These are phyloP conservation scores for Panopea generosa DNA, from an alignment of 2,888 invertebrate genomes.

Conservation along the genomic window DNA sequence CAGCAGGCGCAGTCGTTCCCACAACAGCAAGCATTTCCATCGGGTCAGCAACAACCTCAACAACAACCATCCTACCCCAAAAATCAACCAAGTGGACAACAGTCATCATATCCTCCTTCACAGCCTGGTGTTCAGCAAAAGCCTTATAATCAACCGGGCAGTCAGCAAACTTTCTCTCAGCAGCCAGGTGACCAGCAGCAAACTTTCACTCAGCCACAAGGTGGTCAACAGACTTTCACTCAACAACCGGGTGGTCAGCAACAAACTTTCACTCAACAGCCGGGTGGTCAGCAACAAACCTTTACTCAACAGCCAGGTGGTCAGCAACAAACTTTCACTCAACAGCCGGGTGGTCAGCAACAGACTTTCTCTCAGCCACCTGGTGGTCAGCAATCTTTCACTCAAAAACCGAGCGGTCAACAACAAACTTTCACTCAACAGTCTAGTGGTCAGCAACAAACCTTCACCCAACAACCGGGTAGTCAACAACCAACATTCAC, in stretches of 20 bases:
- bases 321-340: neutral
- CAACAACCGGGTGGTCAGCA: neutral
- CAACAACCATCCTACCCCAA: neutral
- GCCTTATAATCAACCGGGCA: conserved; percentile 2
- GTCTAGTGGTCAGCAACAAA: no score
- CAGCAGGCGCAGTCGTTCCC: conserved; percentile 31
- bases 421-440: no score
- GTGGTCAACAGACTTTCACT: neutral
- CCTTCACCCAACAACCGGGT: no score
- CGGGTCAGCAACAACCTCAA: neutral
- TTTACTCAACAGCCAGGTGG: neutral
- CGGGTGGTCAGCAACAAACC: neutral
- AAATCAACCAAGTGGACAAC: no score
- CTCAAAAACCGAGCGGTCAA: no score
- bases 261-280: conserved; percentile 42
- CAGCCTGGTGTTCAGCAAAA: conserved; percentile 31
- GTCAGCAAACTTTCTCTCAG: conserved; percentile 18
- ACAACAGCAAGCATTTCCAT: neutral
- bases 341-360: neutral
- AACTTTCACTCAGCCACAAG: conserved; percentile 4
- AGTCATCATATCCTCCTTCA: no score
- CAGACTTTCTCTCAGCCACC: conserved; percentile 38
- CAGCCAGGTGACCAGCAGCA: conserved; percentile 27
- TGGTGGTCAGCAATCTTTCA: conserved; percentile 23
- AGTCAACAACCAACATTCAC: no score